Conservation (phyloP, 2,888 invertebrate species). For the Meiosimyza decipiens region DNA sequence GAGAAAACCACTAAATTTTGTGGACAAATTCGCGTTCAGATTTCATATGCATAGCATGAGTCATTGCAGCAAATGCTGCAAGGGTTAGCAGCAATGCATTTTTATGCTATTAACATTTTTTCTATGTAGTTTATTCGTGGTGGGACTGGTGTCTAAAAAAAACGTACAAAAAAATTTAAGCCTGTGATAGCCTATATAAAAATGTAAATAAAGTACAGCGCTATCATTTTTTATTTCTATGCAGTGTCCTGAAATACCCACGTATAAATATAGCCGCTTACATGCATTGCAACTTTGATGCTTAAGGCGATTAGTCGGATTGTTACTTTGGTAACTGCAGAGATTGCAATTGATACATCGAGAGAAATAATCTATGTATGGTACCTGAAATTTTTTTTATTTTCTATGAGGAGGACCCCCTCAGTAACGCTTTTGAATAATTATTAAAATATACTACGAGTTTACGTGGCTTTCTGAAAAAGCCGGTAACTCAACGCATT, state of each 20-base stretch:
- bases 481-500: too few relatives aligned
- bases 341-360: too few relatives aligned
- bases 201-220: slow-evolving; percentile 11
- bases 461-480: too few relatives aligned
- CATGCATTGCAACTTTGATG: background rate
- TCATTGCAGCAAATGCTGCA: background rate
- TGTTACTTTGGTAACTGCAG: too few relatives aligned
- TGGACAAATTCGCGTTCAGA: background rate
- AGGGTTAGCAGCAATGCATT: background rate
- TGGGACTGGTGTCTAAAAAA: background rate
- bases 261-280: background rate
- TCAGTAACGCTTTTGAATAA: too few relatives aligned
- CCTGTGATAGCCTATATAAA: slow-evolving; percentile 3
- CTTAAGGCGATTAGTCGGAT: background rate
- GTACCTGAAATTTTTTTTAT: too few relatives aligned
- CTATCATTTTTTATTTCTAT: background rate
- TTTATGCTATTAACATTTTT: background rate
- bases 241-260: background rate
- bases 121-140: background rate
- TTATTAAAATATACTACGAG: too few relatives aligned
- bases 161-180: background rate
- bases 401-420: too few relatives aligned
- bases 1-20: too few relatives aligned
- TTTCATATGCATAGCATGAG: background rate
- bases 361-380: too few relatives aligned